Evolutionary conservation across 2,888 invertebrate species (phyloP), one percentile per base, ranked within the genome.

Genomic region (Emmelina monodactyla): DNA sequence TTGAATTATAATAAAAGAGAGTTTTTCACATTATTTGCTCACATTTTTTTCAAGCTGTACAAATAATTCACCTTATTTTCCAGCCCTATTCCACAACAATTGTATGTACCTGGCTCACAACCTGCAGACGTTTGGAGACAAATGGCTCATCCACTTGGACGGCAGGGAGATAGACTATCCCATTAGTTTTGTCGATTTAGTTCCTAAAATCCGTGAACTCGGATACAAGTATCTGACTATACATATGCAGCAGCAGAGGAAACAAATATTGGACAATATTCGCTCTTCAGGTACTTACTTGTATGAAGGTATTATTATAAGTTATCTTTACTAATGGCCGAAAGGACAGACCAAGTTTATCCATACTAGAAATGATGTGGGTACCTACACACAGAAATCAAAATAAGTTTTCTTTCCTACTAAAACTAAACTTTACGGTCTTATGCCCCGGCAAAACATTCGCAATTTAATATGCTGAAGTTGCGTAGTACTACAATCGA

Each of bases 41-140:
- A 32, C 16, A 35, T 1, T 12, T 12, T 16, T 28, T 2, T 33
- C 6, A 32, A 31, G n/a, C n/a, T n/a, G n/a, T n/a, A 31, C 7
- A 2, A 31, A 30, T 16, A 30, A 15, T 12, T 35, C 29, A 10
- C 36, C 14, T 31, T 34, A 36, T 33, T 30, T 75, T 73, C 28
- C 65, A 88, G 94, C 91, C 4, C 59, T 94, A 15, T 91, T 91
- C 56, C 88, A 95, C 71, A 97, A 97, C 76, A 96, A 97, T 66
- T 94, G 94, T 60, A 87, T 91, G 86, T 96, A 88, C 57, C 76
- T 97, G 9, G 86, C 91, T 0, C 89, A 94, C 68, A 83, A 87
- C 50, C 70, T 91, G 36, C 79, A 84, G 36, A 84, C 84, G 1
- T 72, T 91, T 50, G 87, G 86, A 0, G 82, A 84, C 50, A 84